Percentiles rank a stretch among this genome's conserved stretches.
Evolutionary conservation across 2,113 vertebrate genomes (phyloP).

Genomic region (Cinclus cinclus): DNA sequence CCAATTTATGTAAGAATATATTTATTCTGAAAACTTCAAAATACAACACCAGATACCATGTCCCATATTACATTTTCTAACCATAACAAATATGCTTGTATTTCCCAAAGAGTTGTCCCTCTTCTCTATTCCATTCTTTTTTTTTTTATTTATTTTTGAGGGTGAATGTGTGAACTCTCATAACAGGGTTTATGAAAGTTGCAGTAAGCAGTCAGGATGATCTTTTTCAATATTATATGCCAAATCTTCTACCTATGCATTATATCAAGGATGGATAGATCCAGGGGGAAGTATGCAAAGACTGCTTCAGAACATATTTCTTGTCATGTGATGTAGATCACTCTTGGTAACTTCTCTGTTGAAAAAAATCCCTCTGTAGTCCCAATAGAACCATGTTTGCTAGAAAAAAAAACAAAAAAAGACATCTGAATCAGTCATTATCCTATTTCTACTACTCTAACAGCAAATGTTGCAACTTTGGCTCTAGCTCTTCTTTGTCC

Average conservation of each 20-base stretch:
- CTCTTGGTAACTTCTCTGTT: not conserved
- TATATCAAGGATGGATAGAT: not conserved
- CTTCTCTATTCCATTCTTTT: not conserved
- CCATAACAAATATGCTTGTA: not conserved
- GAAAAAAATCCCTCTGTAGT: not conserved
- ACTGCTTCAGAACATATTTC: not conserved
- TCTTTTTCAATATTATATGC: not conserved
- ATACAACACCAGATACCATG: not conserved
- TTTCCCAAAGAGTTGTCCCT: not conserved
- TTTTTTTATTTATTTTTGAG: not conserved
- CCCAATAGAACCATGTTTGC: not conserved
- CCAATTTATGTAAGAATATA: not conserved
- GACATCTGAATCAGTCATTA: not conserved
- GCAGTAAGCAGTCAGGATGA: not conserved
- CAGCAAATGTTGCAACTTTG: not conserved
- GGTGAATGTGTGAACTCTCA: not conserved
- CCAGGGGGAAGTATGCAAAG: not conserved
- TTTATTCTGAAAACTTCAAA: not conserved
- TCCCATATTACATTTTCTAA: not conserved
- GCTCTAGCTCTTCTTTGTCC: not conserved
- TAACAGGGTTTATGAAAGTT: not conserved
- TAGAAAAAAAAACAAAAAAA: not conserved
- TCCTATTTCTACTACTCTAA: not conserved
- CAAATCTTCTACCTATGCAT: not conserved
- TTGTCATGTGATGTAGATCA: not conserved